A percentile compares a stretch with the other conserved stretches of the same genome.
Conservation (phyloP, 2,888 invertebrate species). For the Bruchidius siliquastri region DNA sequence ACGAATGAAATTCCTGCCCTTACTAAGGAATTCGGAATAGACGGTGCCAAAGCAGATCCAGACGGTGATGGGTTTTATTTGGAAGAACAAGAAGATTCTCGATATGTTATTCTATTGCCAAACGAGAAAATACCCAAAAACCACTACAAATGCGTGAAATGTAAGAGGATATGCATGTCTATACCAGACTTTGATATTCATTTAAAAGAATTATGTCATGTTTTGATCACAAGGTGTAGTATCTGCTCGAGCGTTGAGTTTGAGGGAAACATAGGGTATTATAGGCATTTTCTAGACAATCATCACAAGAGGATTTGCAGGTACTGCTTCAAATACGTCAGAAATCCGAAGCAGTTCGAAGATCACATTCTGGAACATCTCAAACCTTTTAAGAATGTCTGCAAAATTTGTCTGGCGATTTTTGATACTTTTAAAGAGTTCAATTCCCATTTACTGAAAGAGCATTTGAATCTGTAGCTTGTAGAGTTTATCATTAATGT, state of each 20-base stretch:
- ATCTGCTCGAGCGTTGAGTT: conserved; percentile 3
- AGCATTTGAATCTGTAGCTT: conserved; percentile 7
- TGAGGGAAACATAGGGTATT: conserved; percentile 6
- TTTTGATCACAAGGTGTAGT: conserved; percentile 4
- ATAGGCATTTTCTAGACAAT: conserved; percentile 5
- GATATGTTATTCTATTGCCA: conserved; percentile 4
- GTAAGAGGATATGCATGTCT: conserved; percentile 9
- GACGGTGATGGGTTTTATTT: background rate
- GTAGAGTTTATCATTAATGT: too few species aligned
- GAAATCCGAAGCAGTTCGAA: conserved; percentile 2
- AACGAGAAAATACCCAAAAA: conserved; percentile 5
- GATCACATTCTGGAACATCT: conserved; percentile 10
- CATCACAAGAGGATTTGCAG: conserved; percentile 9
- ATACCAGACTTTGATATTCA: conserved; percentile 6
- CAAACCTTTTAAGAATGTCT: conserved; percentile 12
- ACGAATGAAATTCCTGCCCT: too few species aligned
- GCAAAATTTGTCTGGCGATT: conserved; percentile 11
- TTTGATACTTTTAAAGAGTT: conserved; percentile 11
- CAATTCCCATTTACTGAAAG: conserved; percentile 5
- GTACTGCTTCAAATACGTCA: conserved; percentile 12
- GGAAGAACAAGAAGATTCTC: background rate
- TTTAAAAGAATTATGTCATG: conserved; percentile 3
- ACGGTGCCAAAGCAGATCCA: background rate
- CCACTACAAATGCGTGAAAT: conserved; percentile 12
- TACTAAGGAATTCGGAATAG: too few species aligned